Evolutionary conservation across 2,888 invertebrate species (phyloP), one percentile per base, ranked within the genome.

Genomic region (Cancer borealis): DNA sequence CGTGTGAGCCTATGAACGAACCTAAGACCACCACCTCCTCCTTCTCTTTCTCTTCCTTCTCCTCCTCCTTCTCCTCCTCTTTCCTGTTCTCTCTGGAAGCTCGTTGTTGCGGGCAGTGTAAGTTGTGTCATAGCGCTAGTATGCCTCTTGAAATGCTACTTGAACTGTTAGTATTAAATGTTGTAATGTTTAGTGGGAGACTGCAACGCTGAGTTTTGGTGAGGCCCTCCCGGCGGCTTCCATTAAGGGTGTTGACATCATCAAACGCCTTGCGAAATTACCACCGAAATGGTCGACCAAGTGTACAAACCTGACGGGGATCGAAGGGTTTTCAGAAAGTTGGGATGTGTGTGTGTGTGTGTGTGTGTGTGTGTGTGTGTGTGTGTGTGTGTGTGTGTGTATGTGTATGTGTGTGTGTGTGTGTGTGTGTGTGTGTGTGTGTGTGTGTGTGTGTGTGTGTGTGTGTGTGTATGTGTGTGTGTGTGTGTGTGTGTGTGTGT

Each of bases 201-300:
- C 26, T 30, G 26, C 14, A 66, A 30, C 26, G 79, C 8, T 3
- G 12, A 4, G 79, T 79, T 79, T 79, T 79, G 5, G 79, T 8
- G 26, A 79, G n/a, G 26, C 26, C n/a, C 26, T 79, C 79, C 79
- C 5, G 66, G 26, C 3, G 26, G 26, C 79, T 26, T 6, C 79
- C 79, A 79, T n/a, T 79, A 79, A 79, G 26, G 30, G 79, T 79
- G 79, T 12, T 79, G 79, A 79, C 10, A 79, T 79, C 79, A 79
- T 79, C 79, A 26, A 30, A 30, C 26, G 10, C 12, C 12, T 12
- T 2, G 79, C 30, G 12, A 26, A 79, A 79, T 79, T 12, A 30
- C 26, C 30, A 3, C 3, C 30, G 30, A 79, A 79, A 79, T 30
- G 26, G 3, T 21, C 30, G 30, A 79, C 79, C 79, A 30, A 79